A percentile compares a stretch with the other conserved stretches of the same genome.
Conservation (phyloP, 1,140 invertebrate genomes). For the Drosophila bocki region DNA sequence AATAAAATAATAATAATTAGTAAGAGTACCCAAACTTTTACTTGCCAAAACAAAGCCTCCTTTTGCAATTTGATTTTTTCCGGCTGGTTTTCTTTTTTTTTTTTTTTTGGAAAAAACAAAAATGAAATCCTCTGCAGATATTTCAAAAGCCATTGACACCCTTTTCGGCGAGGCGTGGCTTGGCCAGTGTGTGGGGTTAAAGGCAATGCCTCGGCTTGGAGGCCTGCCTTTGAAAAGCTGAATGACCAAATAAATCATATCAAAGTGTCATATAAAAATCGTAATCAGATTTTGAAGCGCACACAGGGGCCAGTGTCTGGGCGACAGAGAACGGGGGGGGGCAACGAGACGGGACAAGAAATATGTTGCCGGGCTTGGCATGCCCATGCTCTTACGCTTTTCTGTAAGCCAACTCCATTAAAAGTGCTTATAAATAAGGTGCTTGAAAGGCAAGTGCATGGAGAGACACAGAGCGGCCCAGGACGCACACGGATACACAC, state of each 20-base stretch:
- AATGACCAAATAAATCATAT: conserved; percentile 84
- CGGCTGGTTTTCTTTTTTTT: conserved; percentile 19
- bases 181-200: conserved; percentile 43
- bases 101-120: conserved; percentile 54
- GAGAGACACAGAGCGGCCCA: conserved; percentile 29
- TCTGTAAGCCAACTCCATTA: conserved; percentile 81
- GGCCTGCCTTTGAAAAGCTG: conserved; percentile 82
- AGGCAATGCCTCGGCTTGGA: conserved; percentile 45
- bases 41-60: neutral
- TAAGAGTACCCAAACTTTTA: neutral
- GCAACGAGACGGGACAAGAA: conserved; percentile 41
- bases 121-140: conserved; percentile 81
- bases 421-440: conserved; percentile 84
- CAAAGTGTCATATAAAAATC: conserved; percentile 84
- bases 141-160: conserved; percentile 84
- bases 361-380: conserved; percentile 47
- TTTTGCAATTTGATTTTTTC: conserved; percentile 14
- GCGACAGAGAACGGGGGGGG: conserved; percentile 2
- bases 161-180: conserved; percentile 63
- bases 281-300: conserved; percentile 83
- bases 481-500: conserved; percentile 33
- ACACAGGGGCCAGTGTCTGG: conserved; percentile 32
- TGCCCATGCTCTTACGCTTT: conserved; percentile 51
- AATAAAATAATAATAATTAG: neutral
- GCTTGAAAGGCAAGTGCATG: conserved; percentile 80